Base-by-base conservation (phyloP, 1,140 invertebrate species). In the Sitobion miscanthi region DNA sequence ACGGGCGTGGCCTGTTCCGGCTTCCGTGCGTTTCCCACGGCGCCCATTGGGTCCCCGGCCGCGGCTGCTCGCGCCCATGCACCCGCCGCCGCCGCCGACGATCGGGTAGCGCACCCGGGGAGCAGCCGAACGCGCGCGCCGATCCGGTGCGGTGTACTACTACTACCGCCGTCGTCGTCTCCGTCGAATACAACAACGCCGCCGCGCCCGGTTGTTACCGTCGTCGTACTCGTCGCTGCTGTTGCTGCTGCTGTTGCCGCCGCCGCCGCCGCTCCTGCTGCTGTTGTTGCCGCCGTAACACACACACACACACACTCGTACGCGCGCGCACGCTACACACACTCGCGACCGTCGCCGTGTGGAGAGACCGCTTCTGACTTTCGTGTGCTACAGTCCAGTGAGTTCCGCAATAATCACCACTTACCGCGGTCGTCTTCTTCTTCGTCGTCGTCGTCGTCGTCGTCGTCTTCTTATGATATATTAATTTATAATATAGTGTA, bases 351-450 rank as follows among this genome's bases (percentile, higher is more conserved):
- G 45, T 82, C n/a, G 49, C 47, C 25, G 42, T 23, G n/a, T 52
- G 9, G 45, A 38, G 77, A 93, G 91, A 93, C 82, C 91, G 91
- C 91, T 93, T 86, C 91, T 93, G 91, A 93, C 91, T 93, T 93
- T 93, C 91, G 91, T 93, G 77, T 57, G 77, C 77, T 42, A 86
- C 91, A 57, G 91, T 93, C 91, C 91, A 85, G 91, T 86, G 91
- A 85, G 91, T 93, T 93, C 91, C 91, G 82, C 91, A 93, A 92
- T 92, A 92, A 92, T 92, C 91, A 92, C 91, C 91, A 92, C 91
- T 92, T 92, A 92, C 91, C 82, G 82, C 62, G 82, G 91, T 83
- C 91, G 77, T 85, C 82, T 52, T 49, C 30, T n/a, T 23, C 69
- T 0, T 52, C 91, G 77, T 35, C 90, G 57, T 90, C 57, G 4